Percentiles rank a stretch among this genome's conserved stretches.
Conservation (phyloP, 2,888 invertebrate species). For the Atethmia centrago region DNA sequence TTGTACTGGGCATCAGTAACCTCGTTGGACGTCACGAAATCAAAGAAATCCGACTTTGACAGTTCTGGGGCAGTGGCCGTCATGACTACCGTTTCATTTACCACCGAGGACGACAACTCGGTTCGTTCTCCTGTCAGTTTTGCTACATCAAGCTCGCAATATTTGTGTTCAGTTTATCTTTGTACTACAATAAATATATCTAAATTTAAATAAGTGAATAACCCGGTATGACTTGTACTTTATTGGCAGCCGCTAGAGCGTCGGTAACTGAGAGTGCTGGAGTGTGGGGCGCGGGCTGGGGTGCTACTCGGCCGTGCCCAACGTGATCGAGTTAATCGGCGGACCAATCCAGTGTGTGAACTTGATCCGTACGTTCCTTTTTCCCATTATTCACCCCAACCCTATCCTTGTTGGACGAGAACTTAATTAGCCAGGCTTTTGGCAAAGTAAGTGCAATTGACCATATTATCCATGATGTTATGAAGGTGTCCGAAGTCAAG, state of each 20-base stretch:
- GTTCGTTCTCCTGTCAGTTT: conserved; percentile 75
- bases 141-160: conserved; percentile 78
- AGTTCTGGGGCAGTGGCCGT: conserved; percentile 96
- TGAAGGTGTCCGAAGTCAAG: conserved; percentile 57
- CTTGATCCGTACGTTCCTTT: conserved; percentile 89
- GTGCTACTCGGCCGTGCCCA: conserved; percentile 83
- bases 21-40: conserved; percentile 96
- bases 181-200: conserved; percentile 89
- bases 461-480: conserved; percentile 76
- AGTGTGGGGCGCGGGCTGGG: conserved; percentile 75
- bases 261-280: conserved; percentile 87
- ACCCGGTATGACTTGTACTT: conserved; percentile 90
- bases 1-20: conserved; percentile 93
- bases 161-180: conserved; percentile 76
- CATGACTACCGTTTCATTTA: conserved; percentile 93
- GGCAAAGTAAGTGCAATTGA: conserved; percentile 67
- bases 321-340: conserved; percentile 80
- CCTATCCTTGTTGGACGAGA: conserved; percentile 76
- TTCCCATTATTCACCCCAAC: conserved; percentile 89
- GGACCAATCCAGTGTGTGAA: conserved; percentile 89
- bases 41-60: conserved; percentile 97
- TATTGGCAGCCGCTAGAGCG: conserved; percentile 89
- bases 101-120: conserved; percentile 85
- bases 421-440: conserved; percentile 77
- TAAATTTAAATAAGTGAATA: conserved; percentile 86